Percentiles rank a stretch among this genome's conserved stretches.
Conservation (phyloP, 2,888 invertebrate genomes). For the Caradrina kadenii region DNA sequence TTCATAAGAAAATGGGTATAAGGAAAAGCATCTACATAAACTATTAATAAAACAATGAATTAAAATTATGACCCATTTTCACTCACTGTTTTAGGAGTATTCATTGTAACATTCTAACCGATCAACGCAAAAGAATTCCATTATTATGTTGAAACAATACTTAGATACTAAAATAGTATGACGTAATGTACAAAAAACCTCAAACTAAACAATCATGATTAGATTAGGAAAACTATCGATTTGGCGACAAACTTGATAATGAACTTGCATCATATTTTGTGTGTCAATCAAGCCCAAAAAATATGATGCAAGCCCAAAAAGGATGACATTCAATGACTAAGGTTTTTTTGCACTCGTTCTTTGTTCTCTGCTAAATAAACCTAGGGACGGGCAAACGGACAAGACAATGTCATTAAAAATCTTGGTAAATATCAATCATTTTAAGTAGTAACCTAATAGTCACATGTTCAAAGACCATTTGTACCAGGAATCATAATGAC, state of each 20-base stretch:
- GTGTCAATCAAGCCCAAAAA: slow-evolving; percentile 1
- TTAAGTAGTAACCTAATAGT: slow-evolving; percentile 35
- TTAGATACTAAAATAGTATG: background rate
- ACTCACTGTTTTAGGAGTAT: too few relatives aligned
- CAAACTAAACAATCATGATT: slow-evolving; percentile 11
- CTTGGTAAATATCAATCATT: slow-evolving; percentile 53
- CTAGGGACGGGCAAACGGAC: slow-evolving; percentile 15
- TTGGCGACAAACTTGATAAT: background rate
- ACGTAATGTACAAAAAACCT: background rate
- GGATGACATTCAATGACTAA: slow-evolving; percentile 26
- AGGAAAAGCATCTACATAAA: background rate
- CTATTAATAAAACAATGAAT: background rate
- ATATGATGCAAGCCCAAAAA: slow-evolving; percentile 21
- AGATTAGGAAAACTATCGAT: slow-evolving; percentile 20
- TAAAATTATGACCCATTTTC: background rate
- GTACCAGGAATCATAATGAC: slow-evolving; percentile 80
- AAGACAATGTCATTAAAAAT: slow-evolving; percentile 26
- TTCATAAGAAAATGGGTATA: background rate
- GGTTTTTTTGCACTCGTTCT: slow-evolving; percentile 2
- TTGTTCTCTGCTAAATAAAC: slow-evolving; percentile 2
- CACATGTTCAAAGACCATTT: slow-evolving; percentile 57
- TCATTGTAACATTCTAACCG: too few relatives aligned
- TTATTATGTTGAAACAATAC: slow-evolving; percentile 3
- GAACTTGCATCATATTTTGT: background rate
- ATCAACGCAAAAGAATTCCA: background rate